Percentiles rank a stretch among this genome's conserved stretches.
These are phyloP conservation scores for Aphidius colemani DNA, from an alignment of 2,888 invertebrate species.

Conservation along the genomic window DNA sequence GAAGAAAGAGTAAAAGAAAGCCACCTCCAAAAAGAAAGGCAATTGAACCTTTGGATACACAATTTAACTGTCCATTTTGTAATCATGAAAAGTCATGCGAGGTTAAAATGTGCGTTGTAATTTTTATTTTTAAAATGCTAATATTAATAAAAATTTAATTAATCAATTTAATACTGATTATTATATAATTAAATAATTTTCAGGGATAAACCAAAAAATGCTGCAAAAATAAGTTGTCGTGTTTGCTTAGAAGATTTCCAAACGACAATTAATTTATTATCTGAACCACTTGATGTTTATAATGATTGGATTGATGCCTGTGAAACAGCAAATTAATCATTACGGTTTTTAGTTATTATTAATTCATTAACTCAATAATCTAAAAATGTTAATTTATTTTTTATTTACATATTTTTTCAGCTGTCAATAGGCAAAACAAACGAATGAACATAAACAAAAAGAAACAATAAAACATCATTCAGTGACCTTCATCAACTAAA, in stretches of 20 bases:
- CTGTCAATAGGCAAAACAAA: no score
- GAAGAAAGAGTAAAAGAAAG: slow-evolving; percentile 95
- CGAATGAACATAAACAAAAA: no score
- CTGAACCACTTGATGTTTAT: slow-evolving; percentile 98
- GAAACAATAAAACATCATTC: no score
- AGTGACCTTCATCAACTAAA: no score
- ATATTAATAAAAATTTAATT: slow-evolving; percentile 19
- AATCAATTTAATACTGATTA: not conserved
- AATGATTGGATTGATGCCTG: slow-evolving; percentile 99
- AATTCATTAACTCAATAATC: not conserved
- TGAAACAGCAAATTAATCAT: slow-evolving; percentile 83
- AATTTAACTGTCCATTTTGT: slow-evolving; percentile 99
- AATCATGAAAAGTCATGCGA: slow-evolving; percentile 99
- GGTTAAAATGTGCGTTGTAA: slow-evolving; percentile 88
- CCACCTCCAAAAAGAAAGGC: slow-evolving; percentile 94
- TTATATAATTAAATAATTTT: slow-evolving; percentile 45
- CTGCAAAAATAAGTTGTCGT: slow-evolving; percentile 91
- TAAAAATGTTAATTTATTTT: no score
- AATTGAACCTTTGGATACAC: slow-evolving; percentile 90
- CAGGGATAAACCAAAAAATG: slow-evolving; percentile 94
- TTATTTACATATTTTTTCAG: no score
- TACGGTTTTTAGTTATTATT: not conserved
- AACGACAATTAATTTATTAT: slow-evolving; percentile 92
- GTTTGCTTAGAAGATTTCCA: slow-evolving; percentile 98
- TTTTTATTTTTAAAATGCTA: not conserved